phyloP scores from a whole-genome alignment of 2,113 vertebrate genomes.

The Thinocorus orbignyianus region DNA sequence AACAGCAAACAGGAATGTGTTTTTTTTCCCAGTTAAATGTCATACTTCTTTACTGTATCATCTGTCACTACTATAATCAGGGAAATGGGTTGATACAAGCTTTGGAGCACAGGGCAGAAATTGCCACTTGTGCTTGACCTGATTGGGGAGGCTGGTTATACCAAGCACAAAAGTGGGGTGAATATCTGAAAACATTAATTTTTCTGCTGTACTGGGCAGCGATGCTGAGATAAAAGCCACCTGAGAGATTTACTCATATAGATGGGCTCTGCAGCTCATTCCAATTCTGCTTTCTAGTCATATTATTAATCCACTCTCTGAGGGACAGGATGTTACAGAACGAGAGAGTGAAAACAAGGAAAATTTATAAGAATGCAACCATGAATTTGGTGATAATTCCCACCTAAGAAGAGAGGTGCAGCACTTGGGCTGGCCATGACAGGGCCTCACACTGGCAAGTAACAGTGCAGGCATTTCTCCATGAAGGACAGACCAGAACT shows the following conservation, averaged over 20 bases:
- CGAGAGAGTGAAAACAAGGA: neutral
- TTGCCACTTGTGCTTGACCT: neutral
- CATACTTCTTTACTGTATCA: neutral
- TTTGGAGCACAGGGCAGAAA: neutral
- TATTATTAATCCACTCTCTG: neutral
- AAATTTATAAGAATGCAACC: neutral
- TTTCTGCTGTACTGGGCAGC: neutral
- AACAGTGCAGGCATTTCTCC: neutral
- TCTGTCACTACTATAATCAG: neutral
- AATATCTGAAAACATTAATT: neutral
- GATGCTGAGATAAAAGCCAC: neutral
- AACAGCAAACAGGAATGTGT: neutral
- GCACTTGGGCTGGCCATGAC: neutral
- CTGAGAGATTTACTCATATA: neutral
- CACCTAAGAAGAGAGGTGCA: neutral
- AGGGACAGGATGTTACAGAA: neutral
- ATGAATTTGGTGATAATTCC: neutral
- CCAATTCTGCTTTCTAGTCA: neutral
- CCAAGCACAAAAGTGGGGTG: neutral
- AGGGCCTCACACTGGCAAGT: accelerated
- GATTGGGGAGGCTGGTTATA: neutral
- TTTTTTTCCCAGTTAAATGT: neutral
- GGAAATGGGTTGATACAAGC: neutral
- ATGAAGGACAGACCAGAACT: no score
- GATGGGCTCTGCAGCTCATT: neutral